Base-by-base conservation (phyloP, 1,140 invertebrate species). In the Penaeus chinensis region DNA sequence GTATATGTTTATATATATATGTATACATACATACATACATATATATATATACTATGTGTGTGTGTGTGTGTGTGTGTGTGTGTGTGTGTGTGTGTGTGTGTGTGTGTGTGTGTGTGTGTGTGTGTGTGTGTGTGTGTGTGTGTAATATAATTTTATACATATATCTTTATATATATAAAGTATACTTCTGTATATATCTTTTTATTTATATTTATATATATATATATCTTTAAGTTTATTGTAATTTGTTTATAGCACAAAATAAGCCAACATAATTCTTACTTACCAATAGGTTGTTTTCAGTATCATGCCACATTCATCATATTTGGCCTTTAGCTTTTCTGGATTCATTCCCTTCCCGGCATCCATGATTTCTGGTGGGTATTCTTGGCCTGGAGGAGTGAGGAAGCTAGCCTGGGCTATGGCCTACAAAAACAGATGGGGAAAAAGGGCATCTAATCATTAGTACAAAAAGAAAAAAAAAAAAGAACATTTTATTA, bases 221-320 rank as follows among this genome's bases (percentile, higher is more conserved):
- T n/a, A n/a, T n/a, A n/a, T n/a, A n/a, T n/a, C n/a, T n/a, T n/a
- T n/a, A n/a, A n/a, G n/a, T n/a, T 42, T 42, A 42, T 42, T 8
- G 7, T 42, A 42, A 24, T 3, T 8, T 8, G 32, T 20, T 22
- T 61, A 13, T n/a, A 20, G n/a, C 42, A 74, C 42, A 22, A 22
- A 19, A 16, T 24, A 42, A 85, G n/a, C 65, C 16, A 19, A 22
- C 65, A 82, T 76, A 85, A 80, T 77, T 92, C 82, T 74, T 54
- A 91, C 93, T 93, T 93, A 97, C 96, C 96, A 98, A 93, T 98
- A 99, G 5, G 97, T 96, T 19, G 96, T 98, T 93, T 99, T 99
- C 16, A 99, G 93, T 61, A 95, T 95, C 22, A 98, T 93, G 0
- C 96, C 94, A 77, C 94, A 93, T 90, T 96, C 94, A 27, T 98